Evolutionary conservation across 1,140 invertebrate species (phyloP).

Genomic region (Trialeurodes vaporariorum): DNA sequence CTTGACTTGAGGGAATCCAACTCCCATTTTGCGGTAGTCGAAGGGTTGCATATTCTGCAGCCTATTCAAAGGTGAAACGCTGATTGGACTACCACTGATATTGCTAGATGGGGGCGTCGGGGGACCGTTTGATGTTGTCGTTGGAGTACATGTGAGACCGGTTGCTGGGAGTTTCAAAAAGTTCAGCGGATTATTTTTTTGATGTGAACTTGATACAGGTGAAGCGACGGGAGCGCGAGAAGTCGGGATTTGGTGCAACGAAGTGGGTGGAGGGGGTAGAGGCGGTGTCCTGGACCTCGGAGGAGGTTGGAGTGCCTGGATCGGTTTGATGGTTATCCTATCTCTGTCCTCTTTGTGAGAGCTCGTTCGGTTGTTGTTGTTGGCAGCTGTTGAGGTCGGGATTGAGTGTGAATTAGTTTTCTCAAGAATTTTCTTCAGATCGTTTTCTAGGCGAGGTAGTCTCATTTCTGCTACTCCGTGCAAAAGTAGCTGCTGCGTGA

Average conservation of each 20-base stretch:
- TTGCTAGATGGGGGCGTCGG: constrained; percentile 33
- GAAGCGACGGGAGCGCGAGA: background rate
- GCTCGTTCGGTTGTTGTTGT: background rate
- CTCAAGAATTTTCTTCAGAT: constrained; percentile 46
- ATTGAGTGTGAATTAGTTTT: constrained; percentile 22
- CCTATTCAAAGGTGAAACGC: constrained; percentile 68
- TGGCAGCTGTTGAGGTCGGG: background rate
- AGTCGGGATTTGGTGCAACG: background rate
- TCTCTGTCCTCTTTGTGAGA: background rate
- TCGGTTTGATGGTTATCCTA: constrained; percentile 8
- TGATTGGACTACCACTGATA: constrained; percentile 40
- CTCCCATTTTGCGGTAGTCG: constrained; percentile 69
- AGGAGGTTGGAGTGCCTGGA: constrained; percentile 3
- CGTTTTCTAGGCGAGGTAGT: constrained; percentile 37
- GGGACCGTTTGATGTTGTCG: constrained; percentile 32
- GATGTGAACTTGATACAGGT: background rate
- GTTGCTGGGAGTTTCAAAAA: constrained; percentile 24
- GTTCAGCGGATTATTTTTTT: constrained; percentile 12
- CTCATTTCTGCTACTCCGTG: constrained; percentile 23
- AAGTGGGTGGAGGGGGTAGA: background rate
- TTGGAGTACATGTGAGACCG: constrained; percentile 30
- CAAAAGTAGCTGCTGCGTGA: constrained; percentile 65
- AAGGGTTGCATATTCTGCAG: constrained; percentile 92
- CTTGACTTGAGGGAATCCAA: constrained; percentile 27
- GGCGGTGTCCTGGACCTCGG: constrained; percentile 8